These are phyloP conservation scores for Brachynemurus nebulosus DNA, from an alignment of 2,888 invertebrate genomes.

Conservation along the genomic window DNA sequence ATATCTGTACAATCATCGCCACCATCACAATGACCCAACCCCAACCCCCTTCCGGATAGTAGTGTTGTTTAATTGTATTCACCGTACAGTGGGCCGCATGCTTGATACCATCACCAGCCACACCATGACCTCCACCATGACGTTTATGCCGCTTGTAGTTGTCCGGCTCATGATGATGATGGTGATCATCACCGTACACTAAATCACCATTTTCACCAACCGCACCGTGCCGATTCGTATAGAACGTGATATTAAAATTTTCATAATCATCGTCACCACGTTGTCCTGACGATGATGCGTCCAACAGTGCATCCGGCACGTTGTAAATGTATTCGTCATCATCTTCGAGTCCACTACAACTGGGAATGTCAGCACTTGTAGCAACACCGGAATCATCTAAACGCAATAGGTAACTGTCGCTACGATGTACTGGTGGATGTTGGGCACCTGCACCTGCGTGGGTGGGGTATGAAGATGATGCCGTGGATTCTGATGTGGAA, in stretches of 20 bases:
- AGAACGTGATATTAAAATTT: slow-evolving; percentile 5
- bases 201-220: slow-evolving; percentile 1
- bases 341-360: slow-evolving; percentile 14
- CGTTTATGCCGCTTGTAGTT: slow-evolving; percentile 6
- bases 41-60: slow-evolving; percentile 70
- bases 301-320: not conserved
- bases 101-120: not conserved
- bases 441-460: too few species aligned
- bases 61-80: slow-evolving; percentile 44
- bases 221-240: not conserved
- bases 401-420: slow-evolving; percentile 12
- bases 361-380: slow-evolving; percentile 23
- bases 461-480: too few species aligned
- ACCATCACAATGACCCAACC: slow-evolving; percentile 59
- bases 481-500: too few species aligned
- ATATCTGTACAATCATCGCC: slow-evolving; percentile 50
- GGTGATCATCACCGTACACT: not conserved
- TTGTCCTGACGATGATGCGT: too few species aligned
- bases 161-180: not conserved
- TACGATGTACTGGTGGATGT: slow-evolving; percentile 1
- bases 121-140: slow-evolving; percentile 9
- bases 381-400: slow-evolving; percentile 28
- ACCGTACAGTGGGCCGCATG: slow-evolving; percentile 13
- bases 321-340: slow-evolving; percentile 5
- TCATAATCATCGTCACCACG: slow-evolving; percentile 7